Base-by-base conservation (phyloP, 1,140 invertebrate species). In the Cataglyphis hispanica region DNA sequence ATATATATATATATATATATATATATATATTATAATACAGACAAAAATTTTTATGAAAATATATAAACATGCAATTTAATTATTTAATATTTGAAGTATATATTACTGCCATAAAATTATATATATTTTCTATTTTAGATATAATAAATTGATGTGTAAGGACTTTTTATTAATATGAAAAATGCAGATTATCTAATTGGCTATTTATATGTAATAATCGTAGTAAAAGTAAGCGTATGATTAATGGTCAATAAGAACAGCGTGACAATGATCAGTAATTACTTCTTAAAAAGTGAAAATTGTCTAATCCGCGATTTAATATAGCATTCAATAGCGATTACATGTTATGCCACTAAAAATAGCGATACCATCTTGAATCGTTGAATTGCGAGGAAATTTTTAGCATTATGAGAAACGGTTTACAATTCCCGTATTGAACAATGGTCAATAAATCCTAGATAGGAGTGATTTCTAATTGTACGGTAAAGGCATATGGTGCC, bases 381-480 rank as follows among this genome's bases (percentile, higher is more conserved):
- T 40, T 40, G 64, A n/a, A 37, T 56, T 66, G 13, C 19, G 25
- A 11, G 13, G 27, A 74, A 19, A 72, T 83, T 83, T 83, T 72
- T 60, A 60, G 78, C 25, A 34, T 37, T 56, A 60, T 11, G 67
- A 40, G 78, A 31, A 61, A 34, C 78, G 27, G 37, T 72, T 67
- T 80, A 27, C 53, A 61, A 53, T 53, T 74, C 66, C 53, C 53
- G 78, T 60, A 53, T 27, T 22, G 67, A 83, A 83, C 78, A 83
- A 83, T 83, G 53, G 72, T 13, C 67, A 46, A 83, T 83, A 83
- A 83, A 83, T 83, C 78, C 11, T 13, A 19, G 70, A 58, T 40
- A 60, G 19, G 78, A 81, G 70, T 43, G 53, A 72, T 72, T 83
- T 60, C 78, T 83, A 83, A 83, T 83, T 43, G 67, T 27, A 16